Evolutionary conservation across 1,140 invertebrate species (phyloP), one percentile per base, ranked within the genome.

Genomic region (Zaprionus taronus): DNA sequence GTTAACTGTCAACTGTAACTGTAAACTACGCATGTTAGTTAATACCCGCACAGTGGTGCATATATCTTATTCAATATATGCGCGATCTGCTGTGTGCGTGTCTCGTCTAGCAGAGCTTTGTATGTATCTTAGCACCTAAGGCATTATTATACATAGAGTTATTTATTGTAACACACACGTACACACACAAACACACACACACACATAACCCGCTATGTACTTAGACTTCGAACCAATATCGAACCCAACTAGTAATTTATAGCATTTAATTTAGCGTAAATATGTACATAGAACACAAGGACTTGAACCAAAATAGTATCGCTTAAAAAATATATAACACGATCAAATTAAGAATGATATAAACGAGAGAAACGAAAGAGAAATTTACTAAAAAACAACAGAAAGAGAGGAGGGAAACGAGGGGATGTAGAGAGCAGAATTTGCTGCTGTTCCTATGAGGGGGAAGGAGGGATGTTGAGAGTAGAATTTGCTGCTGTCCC

Each of bases 241-340:
- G 79, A 61, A 80, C 65, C 63, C 71, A 89, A 89, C 84, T 89
- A 89, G 84, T 90, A 90, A 89, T 81, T 87, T 90, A 78, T 89
- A 89, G 85, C 63, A 78, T 75, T 53, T 89, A 89, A 89, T 84
- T 87, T 89, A 89, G 84, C 84, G 84, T 89, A 89, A 89, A 89
- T 90, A 89, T 89, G 85, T 89, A 89, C 76, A 89, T 89, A 89
- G 62, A 84, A 84, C 79, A 89, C 85, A 89, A 89, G 85, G 85
- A 90, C 85, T 90, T 90, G 81, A 90, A 90, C 85, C 85, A 90
- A 90, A 90, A 90, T 90, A 90, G 86, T 90, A 90, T 91, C 85
- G 85, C 81, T 85, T 89, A 87, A 79, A 24, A 73, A 69, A 41
- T 17, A 68, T 12, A 75, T 38, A 17, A 65, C 38, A 72, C 44